A percentile compares a stretch with the other conserved stretches of the same genome.
These are phyloP conservation scores for Chamaetylas fuelleborni DNA, from an alignment of 2,113 vertebrate species.

Conservation along the genomic window DNA sequence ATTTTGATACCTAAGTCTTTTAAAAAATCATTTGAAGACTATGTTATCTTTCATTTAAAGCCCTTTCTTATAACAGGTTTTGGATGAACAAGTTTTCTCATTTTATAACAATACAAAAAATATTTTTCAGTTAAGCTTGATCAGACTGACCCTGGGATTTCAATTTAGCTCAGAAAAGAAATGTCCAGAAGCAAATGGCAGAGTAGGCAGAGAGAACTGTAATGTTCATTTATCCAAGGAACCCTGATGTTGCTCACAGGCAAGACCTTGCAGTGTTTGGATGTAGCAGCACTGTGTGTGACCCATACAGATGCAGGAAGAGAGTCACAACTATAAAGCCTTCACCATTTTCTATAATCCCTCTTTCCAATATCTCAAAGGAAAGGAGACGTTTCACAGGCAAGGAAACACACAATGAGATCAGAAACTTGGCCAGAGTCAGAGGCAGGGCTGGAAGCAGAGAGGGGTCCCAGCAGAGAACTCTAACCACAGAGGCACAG, in stretches of 20 bases:
- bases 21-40: neutral
- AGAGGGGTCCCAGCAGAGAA: neutral
- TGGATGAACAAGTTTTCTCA: neutral
- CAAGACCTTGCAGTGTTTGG: neutral
- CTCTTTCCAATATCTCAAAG: neutral
- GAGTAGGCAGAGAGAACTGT: neutral
- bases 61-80: neutral
- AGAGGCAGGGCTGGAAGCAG: neutral
- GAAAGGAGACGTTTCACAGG: neutral
- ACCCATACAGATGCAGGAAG: neutral
- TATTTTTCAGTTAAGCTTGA: neutral
- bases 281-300: rapidly evolving
- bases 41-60: neutral
- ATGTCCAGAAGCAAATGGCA: neutral
- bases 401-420: neutral
- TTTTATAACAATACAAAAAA: neutral
- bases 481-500: neutral
- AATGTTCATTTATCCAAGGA: neutral
- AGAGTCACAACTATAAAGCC: neutral
- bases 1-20: neutral
- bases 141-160: neutral
- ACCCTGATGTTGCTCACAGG: neutral
- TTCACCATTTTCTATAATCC: neutral
- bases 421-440: neutral
- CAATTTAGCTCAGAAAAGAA: neutral